Evolutionary conservation across 2,113 vertebrate species (phyloP).

Genomic region (Eudyptes chrysolophus): DNA sequence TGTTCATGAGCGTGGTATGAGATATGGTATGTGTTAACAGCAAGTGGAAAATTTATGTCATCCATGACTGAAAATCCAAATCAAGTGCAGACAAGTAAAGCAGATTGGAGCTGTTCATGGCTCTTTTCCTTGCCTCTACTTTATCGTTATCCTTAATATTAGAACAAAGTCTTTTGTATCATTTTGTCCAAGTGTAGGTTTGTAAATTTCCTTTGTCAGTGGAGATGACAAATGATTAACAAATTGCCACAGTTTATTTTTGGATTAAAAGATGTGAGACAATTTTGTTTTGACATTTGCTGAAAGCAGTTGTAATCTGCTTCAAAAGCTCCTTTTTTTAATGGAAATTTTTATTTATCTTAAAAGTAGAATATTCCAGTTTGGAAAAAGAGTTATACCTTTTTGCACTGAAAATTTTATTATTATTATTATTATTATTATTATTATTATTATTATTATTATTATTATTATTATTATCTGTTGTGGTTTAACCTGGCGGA

Average conservation of each 20-base stretch:
- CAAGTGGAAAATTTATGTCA: conserved; percentile 7
- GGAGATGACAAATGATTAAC: neutral
- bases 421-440: too few species aligned
- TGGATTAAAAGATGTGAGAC: neutral
- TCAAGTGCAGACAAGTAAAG: neutral
- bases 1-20: conserved; percentile 17
- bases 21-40: neutral
- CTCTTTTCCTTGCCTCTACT: neutral
- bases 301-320: neutral
- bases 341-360: neutral
- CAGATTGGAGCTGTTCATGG: neutral
- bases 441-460: neutral
- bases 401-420: neutral
- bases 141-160: neutral
- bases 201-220: neutral
- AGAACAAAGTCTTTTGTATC: neutral
- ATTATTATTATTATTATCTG: too few species aligned
- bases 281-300: neutral
- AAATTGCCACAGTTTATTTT: neutral
- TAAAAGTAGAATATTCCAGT: neutral
- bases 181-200: neutral
- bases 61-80: neutral
- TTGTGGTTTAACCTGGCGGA: too few species aligned
- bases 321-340: neutral
- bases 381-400: neutral